A percentile compares a stretch with the other conserved stretches of the same genome.
Evolutionary conservation across 2,113 vertebrate species (phyloP).

Genomic region (Mustela nigripes): DNA sequence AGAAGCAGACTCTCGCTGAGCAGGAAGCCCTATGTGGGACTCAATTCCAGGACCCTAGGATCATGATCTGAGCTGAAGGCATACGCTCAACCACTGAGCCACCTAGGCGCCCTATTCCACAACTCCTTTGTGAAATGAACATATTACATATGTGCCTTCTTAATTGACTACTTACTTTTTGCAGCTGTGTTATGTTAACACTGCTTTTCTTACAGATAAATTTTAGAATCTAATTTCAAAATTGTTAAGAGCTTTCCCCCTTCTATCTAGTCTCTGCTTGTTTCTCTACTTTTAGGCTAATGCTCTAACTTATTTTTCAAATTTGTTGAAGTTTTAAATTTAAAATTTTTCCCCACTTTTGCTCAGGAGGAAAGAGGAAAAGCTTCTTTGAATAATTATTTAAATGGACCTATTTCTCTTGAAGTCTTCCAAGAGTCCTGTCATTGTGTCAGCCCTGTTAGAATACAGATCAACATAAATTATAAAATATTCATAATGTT

Average conservation of each 20-base stretch:
- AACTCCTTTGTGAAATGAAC: neutral
- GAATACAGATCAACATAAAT: neutral
- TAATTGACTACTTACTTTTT: neutral
- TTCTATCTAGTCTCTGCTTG: neutral
- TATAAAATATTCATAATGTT: neutral
- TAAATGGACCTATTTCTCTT: neutral
- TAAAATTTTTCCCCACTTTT: neutral
- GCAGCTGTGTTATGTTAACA: neutral
- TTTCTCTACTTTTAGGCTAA: neutral
- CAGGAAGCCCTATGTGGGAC: too few relatives aligned
- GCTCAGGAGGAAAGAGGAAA: neutral
- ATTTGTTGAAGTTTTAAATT: neutral
- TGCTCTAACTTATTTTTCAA: neutral
- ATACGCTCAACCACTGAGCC: neutral
- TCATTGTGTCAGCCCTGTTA: neutral
- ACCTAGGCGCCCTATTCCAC: neutral
- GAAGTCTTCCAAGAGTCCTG: neutral
- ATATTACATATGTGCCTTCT: neutral
- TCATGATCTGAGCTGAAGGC: neutral
- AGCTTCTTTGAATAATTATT: neutral
- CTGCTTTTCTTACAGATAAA: neutral
- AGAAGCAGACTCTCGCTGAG: too few relatives aligned
- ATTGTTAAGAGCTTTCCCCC: neutral
- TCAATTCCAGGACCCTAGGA: too few relatives aligned
- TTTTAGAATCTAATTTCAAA: neutral